Base-by-base conservation (phyloP, 1,140 invertebrate species). In the Tenebrio molitor region DNA sequence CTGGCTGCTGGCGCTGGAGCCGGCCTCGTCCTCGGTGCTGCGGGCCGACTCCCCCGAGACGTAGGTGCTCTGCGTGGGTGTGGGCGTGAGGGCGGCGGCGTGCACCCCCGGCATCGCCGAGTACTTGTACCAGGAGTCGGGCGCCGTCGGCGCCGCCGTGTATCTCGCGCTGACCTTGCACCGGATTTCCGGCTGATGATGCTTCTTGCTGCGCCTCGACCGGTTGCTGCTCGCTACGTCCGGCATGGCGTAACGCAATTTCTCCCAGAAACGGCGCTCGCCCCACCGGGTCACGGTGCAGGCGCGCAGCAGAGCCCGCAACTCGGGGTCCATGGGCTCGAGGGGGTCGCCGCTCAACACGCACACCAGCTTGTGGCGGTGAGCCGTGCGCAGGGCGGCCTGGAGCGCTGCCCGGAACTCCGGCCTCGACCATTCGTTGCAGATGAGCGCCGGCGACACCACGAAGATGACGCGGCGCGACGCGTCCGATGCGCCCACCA, bases 261-360 rank as follows among this genome's bases (percentile, higher is more conserved):
- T 96, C 78, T 95, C 92, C 94, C 93, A 95, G 86, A 96, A 96
- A 78, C 92, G 88, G 77, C 90, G 92, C 77, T 95, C 93, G 63
- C 92, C 92, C 92, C 93, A 95, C 79, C 91, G 88, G 19, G 96
- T 91, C 72, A 93, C 92, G 34, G 92, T 92, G 86, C 92, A 94
- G 69, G 92, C 93, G 80, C 94, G 92, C 8, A 96, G 86, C 64
- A 95, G 89, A 36, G 93, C 87, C 80, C 93, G 90, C 36, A 96
- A 84, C 79, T 96, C 93, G 8, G 93, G 90, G 80, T 96, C 94
- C 42, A 92, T 88, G 8, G 89, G 86, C 12, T 89, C 87, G 14
- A 87, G 75, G 21, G 87, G 87, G 71, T 91, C 91, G 80, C 87
- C 88, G 65, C 86, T 81, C 53, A 91, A 87, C 8, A 94, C 83